Conservation (phyloP, 2,888 invertebrate genomes). For the Strigamia transsilvanica region DNA sequence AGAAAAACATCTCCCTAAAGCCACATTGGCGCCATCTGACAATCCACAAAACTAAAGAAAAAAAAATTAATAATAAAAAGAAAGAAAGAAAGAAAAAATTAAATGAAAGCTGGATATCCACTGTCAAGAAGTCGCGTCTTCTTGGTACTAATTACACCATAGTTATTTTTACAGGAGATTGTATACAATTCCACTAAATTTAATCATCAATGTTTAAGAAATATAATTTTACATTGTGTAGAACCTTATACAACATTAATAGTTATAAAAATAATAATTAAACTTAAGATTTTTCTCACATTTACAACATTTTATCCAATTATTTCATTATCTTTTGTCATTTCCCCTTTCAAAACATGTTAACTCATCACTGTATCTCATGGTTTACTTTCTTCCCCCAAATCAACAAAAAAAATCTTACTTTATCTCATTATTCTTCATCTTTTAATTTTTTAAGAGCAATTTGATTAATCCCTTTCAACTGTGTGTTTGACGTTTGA, state of each 20-base stretch:
- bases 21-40: constrained; percentile 11
- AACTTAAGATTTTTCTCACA: no score
- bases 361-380: no score
- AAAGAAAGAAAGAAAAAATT: background rate
- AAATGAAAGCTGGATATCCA: no score
- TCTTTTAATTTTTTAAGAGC: background rate
- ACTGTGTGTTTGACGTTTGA: background rate
- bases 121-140: background rate
- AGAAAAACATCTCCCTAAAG: constrained; percentile 30
- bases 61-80: background rate
- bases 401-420: background rate
- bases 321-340: no score
- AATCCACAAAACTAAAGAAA: background rate
- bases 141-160: constrained; percentile 3
- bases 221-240: no score
- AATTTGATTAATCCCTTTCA: constrained; percentile 13
- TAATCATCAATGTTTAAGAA: background rate
- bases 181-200: background rate
- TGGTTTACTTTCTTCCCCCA: no score
- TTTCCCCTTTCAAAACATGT: no score
- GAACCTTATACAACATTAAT: no score
- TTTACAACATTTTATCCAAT: no score
- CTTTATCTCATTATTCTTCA: background rate
- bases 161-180: background rate
- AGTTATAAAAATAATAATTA: no score